Evolutionary conservation across 2,113 vertebrate genomes (phyloP), one percentile per base, ranked within the genome.

Genomic region (Microtus pennsylvanicus): DNA sequence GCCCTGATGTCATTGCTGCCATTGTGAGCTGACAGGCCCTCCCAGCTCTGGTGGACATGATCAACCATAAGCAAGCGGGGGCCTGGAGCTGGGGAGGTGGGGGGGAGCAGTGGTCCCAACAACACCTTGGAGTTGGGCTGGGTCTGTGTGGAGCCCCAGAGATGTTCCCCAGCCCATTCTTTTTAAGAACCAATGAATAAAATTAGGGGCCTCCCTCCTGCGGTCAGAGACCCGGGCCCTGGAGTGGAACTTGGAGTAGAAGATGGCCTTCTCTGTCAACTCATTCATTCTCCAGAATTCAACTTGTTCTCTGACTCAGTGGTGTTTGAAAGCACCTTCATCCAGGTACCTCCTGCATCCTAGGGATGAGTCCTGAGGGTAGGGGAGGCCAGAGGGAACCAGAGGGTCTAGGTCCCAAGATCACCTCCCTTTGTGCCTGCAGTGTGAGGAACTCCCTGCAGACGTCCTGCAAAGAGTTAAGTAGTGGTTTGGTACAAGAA

Each of bases 241-340:
- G 97, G 97, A 91, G 89, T 96, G 83, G 94, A 83, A 26, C 97
- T 98, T 7, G 98, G 97, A 69, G 95, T 98, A 67, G 97, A 98
- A 95, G 93, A 96, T 76, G 98, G 98, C 67, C 95, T 96, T 52
- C 98, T 98, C 58, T 97, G 97, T 97, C 97, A 96, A 92, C 94
- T 98, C 70, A 96, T 98, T 90, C 98, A 77, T 93, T 98, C 98
- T 89, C 97, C 97, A 67, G 98, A 98, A 91, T 98, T 98, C 97
- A 98, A 98, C 92, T 76, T 98, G 38, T 98, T 98, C 92, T 82
- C 97, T 35, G 21, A 96, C 74, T 98, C 98, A 0, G 93, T 74
- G 3, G 97, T 98, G 17, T 98, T 98, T 94, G 98, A 98, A 96
- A 98, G 98, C 96, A 97, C 96, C 97, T 98, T 98, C 74, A 96